A percentile compares a stretch with the other conserved stretches of the same genome.
phyloP scores from a whole-genome alignment of 1,140 invertebrate genomes.

The Brachystomella parvula region DNA sequence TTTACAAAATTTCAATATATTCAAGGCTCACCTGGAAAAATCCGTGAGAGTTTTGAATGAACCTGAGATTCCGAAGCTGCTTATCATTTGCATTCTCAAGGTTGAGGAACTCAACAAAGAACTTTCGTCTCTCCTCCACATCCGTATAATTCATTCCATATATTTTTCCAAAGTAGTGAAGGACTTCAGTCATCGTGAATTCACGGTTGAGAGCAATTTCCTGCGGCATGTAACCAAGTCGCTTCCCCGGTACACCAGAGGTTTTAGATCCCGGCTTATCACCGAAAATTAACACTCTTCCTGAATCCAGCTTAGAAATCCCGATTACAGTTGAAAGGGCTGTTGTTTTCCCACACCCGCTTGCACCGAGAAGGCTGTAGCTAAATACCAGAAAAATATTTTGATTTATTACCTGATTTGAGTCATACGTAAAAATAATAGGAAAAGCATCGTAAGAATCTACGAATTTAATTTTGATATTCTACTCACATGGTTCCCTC shows the following conservation, averaged over 20 bases:
- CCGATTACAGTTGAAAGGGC: constrained; percentile 78
- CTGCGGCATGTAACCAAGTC: constrained; percentile 57
- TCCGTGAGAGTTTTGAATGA: not conserved
- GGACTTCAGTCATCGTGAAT: constrained; percentile 21
- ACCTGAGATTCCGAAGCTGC: not conserved
- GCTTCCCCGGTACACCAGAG: constrained; percentile 72
- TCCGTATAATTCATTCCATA: constrained; percentile 2
- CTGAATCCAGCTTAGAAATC: constrained; percentile 65
- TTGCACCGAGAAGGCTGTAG: constrained; percentile 75
- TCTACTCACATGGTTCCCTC: constrained; percentile 29
- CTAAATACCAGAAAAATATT: constrained; percentile 44
- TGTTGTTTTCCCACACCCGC: constrained; percentile 76
- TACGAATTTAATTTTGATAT: too few species aligned
- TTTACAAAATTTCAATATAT: not conserved
- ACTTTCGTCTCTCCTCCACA: constrained; percentile 3
- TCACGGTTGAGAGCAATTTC: constrained; percentile 33
- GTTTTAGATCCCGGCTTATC: constrained; percentile 64
- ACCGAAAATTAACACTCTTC: constrained; percentile 76
- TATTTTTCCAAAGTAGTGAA: constrained; percentile 21
- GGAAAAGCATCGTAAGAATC: too few species aligned
- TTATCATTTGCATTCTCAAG: not conserved
- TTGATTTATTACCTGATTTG: not conserved
- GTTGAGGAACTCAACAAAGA: not conserved
- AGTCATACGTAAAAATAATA: not conserved
- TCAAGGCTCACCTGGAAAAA: not conserved